A percentile compares a stretch with the other conserved stretches of the same genome.
Conservation (phyloP, 64 coral and sea anemone species). For the Stichodactyla helianthus region DNA sequence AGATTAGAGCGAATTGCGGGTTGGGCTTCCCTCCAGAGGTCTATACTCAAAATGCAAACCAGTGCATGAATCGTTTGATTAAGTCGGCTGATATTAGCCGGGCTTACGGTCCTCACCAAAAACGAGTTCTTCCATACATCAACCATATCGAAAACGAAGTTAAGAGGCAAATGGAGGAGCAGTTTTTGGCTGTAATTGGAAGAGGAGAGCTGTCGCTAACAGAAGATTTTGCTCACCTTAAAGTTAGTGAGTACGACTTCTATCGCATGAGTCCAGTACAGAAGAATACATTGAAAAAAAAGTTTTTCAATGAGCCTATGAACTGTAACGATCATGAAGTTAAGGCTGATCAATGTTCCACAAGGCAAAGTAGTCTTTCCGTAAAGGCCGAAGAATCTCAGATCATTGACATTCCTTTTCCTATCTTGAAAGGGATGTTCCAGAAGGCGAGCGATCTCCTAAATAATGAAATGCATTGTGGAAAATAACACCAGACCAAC, state of each 20-base stretch:
- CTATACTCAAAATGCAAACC: constrained; percentile 45
- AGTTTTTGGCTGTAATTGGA: constrained; percentile 38
- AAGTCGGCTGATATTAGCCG: too few species aligned
- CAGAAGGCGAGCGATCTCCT: constrained; percentile 1
- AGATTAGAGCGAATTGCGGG: constrained; percentile 30
- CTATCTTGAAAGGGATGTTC: constrained; percentile 32
- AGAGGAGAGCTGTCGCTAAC: constrained; percentile 23
- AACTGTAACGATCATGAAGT: too few species aligned
- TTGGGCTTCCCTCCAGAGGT: constrained; percentile 28
- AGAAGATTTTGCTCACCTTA: constrained; percentile 22
- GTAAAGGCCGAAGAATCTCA: constrained; percentile 14
- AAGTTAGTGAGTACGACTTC: constrained; percentile 31
- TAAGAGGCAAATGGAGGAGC: constrained; percentile 26
- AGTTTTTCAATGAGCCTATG: background rate
- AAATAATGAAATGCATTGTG: background rate
- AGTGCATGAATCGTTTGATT: constrained; percentile 33
- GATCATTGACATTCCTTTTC: constrained; percentile 41
- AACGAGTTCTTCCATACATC: constrained; percentile 19
- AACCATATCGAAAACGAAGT: constrained; percentile 24
- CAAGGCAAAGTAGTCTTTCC: background rate
- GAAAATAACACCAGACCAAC: background rate
- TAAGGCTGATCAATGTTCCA: too few species aligned
- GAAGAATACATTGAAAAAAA: background rate
- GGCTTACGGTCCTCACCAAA: background rate
- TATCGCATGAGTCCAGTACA: background rate